phyloP scores from a whole-genome alignment of 2,113 vertebrate genomes.

The Tenrec ecaudatus region DNA sequence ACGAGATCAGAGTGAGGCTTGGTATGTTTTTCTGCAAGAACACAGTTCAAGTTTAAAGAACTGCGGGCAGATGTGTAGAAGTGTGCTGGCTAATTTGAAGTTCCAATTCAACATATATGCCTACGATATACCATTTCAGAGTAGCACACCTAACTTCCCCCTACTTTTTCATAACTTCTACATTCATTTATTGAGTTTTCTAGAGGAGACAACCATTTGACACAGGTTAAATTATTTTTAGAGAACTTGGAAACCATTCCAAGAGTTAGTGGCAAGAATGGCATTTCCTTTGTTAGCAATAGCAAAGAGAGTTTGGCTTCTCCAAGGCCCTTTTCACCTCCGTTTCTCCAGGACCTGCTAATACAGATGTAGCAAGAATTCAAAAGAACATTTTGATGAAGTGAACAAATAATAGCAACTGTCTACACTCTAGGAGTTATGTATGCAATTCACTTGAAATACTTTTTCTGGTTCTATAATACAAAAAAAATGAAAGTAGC shows the following conservation, averaged over 20 bases:
- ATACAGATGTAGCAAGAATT: conserved; percentile 78
- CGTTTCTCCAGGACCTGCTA: conserved; percentile 61
- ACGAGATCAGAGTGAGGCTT: conserved; percentile 67
- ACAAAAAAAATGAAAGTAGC: conserved; percentile 64
- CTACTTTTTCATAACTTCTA: conserved; percentile 67
- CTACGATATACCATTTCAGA: conserved; percentile 65
- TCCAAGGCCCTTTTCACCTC: conserved; percentile 64
- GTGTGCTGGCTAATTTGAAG: conserved; percentile 61
- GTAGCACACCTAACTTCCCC: conserved; percentile 60
- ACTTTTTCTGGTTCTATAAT: conserved; percentile 68
- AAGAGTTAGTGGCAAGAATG: conserved; percentile 79
- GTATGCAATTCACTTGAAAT: conserved; percentile 74
- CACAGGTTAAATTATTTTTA: conserved; percentile 81
- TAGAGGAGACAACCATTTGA: conserved; percentile 80
- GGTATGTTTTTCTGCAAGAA: conserved; percentile 69
- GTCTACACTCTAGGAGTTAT: conserved; percentile 77
- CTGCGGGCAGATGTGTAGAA: conserved; percentile 63
- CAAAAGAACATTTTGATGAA: conserved; percentile 79
- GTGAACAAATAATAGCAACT: conserved; percentile 79
- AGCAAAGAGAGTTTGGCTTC: conserved; percentile 71
- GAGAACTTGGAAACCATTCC: conserved; percentile 79
- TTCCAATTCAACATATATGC: conserved; percentile 37
- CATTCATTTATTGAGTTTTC: conserved; percentile 75
- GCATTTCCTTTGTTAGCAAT: conserved; percentile 81
- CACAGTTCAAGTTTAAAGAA: conserved; percentile 73